Percentiles rank a stretch among this genome's conserved stretches.
Conservation (phyloP, 1,140 invertebrate species). For the Rhopalosiphum padi region DNA sequence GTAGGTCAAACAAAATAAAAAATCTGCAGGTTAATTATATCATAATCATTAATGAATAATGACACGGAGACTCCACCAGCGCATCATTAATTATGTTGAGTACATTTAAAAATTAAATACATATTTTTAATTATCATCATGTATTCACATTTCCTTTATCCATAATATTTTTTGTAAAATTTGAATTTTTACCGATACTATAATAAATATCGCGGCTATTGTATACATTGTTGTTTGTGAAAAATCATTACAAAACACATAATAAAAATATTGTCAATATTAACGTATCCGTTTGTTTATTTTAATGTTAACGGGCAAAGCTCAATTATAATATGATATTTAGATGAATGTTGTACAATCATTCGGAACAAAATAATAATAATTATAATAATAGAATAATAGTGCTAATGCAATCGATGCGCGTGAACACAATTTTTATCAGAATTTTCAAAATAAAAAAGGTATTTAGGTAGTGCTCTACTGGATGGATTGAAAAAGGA, state of each 20-base stretch:
- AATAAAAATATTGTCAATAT: not conserved
- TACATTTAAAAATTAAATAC: not conserved
- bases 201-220: too few species aligned
- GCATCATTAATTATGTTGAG: not conserved
- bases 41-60: constrained; percentile 1
- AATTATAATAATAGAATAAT: too few species aligned
- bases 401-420: too few species aligned
- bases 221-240: not conserved
- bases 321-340: too few species aligned
- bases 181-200: not conserved
- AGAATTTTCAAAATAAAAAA: too few species aligned
- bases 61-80: not conserved
- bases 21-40: not conserved
- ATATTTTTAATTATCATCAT: not conserved
- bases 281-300: not conserved
- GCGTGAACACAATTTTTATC: too few species aligned
- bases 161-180: not conserved
- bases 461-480: too few species aligned
- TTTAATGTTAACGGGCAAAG: not conserved
- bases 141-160: not conserved
- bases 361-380: too few species aligned
- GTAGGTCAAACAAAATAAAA: not conserved
- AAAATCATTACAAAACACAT: not conserved
- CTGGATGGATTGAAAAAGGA: too few species aligned
- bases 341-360: too few species aligned